Evolutionary conservation across 2,113 vertebrate genomes (phyloP).

Genomic region (Marcusenius ussheri): DNA sequence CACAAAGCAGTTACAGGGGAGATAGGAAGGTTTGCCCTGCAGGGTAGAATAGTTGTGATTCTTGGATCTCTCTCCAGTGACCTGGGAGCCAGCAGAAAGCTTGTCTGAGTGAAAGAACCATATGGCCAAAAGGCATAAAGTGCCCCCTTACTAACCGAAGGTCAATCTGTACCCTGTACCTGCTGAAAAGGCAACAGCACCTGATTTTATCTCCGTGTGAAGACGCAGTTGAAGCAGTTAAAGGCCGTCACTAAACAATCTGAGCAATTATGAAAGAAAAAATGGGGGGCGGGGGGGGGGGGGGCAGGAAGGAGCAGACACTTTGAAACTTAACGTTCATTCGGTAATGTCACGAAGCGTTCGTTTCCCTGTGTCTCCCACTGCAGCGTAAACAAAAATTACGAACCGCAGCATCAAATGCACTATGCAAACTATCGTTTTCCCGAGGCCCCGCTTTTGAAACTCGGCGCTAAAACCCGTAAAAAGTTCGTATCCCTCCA

Average conservation of each 20-base stretch:
- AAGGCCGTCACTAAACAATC: slow-evolving; percentile 38
- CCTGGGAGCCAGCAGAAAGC: slow-evolving; percentile 38
- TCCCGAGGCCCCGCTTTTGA: not conserved
- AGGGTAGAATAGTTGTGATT: slow-evolving; percentile 43
- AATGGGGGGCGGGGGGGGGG: not conserved
- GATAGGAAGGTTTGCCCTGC: slow-evolving; percentile 24
- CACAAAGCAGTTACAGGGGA: not conserved
- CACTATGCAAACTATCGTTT: not conserved
- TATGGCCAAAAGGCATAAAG: slow-evolving; percentile 51
- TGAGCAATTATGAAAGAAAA: slow-evolving; percentile 20
- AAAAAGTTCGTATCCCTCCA: not conserved
- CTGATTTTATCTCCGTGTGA: slow-evolving; percentile 66
- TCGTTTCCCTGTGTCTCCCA: not conserved
- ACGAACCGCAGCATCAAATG: not conserved
- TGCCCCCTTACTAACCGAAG: slow-evolving; percentile 42
- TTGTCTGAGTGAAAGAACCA: slow-evolving; percentile 39
- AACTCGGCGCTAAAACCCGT: not conserved
- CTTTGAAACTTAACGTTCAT: not conserved
- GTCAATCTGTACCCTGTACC: slow-evolving; percentile 52
- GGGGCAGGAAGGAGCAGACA: not conserved
- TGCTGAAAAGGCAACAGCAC: slow-evolving; percentile 58
- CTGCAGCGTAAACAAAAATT: not conserved
- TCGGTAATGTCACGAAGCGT: not conserved
- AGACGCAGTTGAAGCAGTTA: slow-evolving; percentile 67
- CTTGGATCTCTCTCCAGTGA: slow-evolving; percentile 43